A percentile compares a stretch with the other conserved stretches of the same genome.
Conservation (phyloP, 2,888 invertebrate species). For the Bugula neritina region DNA sequence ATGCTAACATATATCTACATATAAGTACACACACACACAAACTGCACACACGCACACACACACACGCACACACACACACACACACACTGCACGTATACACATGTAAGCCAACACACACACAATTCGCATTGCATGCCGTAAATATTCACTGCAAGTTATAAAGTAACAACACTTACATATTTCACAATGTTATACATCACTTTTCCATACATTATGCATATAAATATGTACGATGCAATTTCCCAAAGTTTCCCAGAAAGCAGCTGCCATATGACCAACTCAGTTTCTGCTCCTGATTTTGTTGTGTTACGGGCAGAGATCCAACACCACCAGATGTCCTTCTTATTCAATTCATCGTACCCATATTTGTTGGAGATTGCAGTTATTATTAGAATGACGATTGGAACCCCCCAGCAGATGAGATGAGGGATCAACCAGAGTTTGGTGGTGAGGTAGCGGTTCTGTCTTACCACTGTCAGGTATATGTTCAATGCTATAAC, state of each 20-base stretch:
- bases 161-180: no score
- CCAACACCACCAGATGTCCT: slow-evolving; percentile 35
- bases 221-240: slow-evolving; percentile 35
- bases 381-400: slow-evolving; percentile 34
- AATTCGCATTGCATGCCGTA: no score
- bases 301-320: neutral
- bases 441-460: neutral
- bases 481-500: slow-evolving; percentile 29
- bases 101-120: no score
- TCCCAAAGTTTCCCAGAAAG: slow-evolving; percentile 43
- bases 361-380: slow-evolving; percentile 36
- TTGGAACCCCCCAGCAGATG: slow-evolving; percentile 38
- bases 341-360: slow-evolving; percentile 35
- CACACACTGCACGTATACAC: no score
- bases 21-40: no score
- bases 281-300: neutral
- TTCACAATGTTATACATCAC: slow-evolving; percentile 35
- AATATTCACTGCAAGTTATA: no score
- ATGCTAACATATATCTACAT: no score
- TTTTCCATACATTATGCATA: slow-evolving; percentile 35
- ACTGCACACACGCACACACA: no score
- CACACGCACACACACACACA: no score
- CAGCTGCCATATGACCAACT: slow-evolving; percentile 38
- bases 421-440: slow-evolving; percentile 30
- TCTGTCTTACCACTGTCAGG: slow-evolving; percentile 9